These are phyloP conservation scores for Coenonympha arcania DNA, from an alignment of 2,888 invertebrate genomes.

Conservation along the genomic window DNA sequence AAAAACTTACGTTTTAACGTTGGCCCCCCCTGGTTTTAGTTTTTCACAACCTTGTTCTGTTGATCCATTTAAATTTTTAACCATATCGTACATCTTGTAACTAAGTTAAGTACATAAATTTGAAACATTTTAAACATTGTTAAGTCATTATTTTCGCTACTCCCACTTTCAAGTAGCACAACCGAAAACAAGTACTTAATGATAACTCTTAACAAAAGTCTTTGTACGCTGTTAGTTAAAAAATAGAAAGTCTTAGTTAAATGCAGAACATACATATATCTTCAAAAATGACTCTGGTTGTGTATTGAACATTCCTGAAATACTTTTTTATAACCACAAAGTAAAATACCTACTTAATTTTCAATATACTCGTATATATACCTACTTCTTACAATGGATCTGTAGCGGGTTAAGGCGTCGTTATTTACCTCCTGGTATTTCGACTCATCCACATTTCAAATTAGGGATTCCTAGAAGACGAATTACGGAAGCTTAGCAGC, in stretches of 20 bases:
- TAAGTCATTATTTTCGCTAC: background rate
- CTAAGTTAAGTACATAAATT: background rate
- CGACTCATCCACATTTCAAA: slow-evolving; percentile 70
- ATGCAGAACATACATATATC: too few relatives aligned
- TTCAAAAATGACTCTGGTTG: too few relatives aligned
- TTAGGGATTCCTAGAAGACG: slow-evolving; percentile 73
- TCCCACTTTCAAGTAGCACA: too few relatives aligned
- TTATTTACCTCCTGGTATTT: slow-evolving; percentile 48
- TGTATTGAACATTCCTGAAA: too few relatives aligned
- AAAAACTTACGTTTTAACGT: slow-evolving; percentile 40
- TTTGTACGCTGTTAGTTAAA: too few relatives aligned
- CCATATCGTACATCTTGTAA: background rate
- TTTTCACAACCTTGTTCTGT: slow-evolving; percentile 8
- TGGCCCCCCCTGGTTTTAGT: slow-evolving; percentile 10
- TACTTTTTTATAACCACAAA: too few relatives aligned
- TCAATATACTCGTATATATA: too few relatives aligned
- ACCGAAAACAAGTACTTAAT: too few relatives aligned
- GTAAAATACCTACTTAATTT: too few relatives aligned
- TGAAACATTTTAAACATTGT: background rate
- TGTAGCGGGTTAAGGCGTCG: slow-evolving; percentile 1
- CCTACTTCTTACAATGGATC: too few relatives aligned
- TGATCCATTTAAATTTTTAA: slow-evolving; percentile 11
- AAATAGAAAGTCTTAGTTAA: too few relatives aligned
- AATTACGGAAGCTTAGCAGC: slow-evolving; percentile 67
- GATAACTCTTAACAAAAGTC: too few relatives aligned